A percentile compares a stretch with the other conserved stretches of the same genome.
Evolutionary conservation across 2,888 invertebrate genomes (phyloP).

Genomic region (Proisotoma minuta): DNA sequence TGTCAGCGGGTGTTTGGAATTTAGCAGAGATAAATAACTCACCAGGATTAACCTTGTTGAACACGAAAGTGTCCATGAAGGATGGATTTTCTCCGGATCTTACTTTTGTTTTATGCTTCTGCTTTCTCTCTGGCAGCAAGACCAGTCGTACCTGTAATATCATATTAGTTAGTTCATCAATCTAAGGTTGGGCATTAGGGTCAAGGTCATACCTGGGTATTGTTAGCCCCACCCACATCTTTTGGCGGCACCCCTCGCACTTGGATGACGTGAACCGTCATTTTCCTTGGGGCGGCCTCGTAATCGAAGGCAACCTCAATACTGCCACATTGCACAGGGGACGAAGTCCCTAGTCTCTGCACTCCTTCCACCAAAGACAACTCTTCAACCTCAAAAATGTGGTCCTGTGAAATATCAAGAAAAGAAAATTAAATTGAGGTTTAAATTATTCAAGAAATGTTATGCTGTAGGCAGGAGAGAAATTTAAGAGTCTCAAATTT

Average conservation of each 20-base stretch:
- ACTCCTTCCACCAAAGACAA: conserved; percentile 50
- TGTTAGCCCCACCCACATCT: conserved; percentile 63
- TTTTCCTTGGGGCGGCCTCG: conserved; percentile 83
- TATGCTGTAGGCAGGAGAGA: too few relatives aligned
- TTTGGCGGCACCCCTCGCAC: conserved; percentile 73
- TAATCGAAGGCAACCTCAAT: conserved; percentile 83
- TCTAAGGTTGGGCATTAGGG: background rate
- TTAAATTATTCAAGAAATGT: background rate
- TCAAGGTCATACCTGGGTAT: conserved; percentile 60
- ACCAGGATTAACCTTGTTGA: conserved; percentile 85
- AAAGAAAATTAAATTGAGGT: background rate
- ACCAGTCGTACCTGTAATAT: conserved; percentile 71
- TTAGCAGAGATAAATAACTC: too few relatives aligned
- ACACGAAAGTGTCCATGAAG: conserved; percentile 86
- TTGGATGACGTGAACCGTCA: conserved; percentile 87
- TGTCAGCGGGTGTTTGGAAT: too few relatives aligned
- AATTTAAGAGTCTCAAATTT: too few relatives aligned
- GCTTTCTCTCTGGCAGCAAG: conserved; percentile 84
- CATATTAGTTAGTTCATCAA: conserved; percentile 12
- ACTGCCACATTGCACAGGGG: conserved; percentile 65
- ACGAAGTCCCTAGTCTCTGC: conserved; percentile 46
- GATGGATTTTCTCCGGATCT: conserved; percentile 84
- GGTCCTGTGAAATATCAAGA: too few relatives aligned
- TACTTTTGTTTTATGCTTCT: conserved; percentile 90
- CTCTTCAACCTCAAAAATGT: conserved; percentile 49